A percentile compares a stretch with the other conserved stretches of the same genome.
phyloP scores from a whole-genome alignment of 2,113 vertebrate genomes.

The Gallinago paraguaiae region DNA sequence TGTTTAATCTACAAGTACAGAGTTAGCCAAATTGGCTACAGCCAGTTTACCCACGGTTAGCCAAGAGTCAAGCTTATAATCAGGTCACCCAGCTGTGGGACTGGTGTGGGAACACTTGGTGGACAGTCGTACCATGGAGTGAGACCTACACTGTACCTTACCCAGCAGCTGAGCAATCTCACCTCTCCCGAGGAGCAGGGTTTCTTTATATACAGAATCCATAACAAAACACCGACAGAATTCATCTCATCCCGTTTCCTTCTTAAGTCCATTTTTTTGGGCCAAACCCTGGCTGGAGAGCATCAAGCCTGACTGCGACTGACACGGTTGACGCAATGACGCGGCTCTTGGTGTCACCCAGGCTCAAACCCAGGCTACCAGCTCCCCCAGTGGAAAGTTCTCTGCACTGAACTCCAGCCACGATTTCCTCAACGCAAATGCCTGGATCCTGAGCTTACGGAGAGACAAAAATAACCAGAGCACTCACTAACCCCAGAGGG shows the following conservation, averaged over 20 bases:
- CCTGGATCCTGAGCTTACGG: neutral
- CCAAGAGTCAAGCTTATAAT: neutral
- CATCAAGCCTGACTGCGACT: neutral
- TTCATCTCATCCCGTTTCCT: neutral
- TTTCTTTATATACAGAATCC: neutral
- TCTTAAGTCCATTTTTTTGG: neutral
- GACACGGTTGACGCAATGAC: neutral
- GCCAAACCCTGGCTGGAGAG: neutral
- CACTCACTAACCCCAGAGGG: slow-evolving; percentile 38
- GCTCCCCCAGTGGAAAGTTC: slow-evolving; percentile 46
- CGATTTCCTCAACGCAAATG: neutral
- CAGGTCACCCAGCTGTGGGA: neutral
- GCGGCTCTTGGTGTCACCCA: neutral
- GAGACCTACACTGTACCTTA: neutral
- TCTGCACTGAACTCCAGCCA: neutral
- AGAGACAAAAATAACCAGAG: slow-evolving; percentile 53
- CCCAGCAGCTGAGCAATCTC: neutral
- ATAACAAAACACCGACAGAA: neutral
- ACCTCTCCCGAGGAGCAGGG: neutral
- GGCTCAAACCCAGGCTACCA: slow-evolving; percentile 13
- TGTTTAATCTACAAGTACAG: neutral
- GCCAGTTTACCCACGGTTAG: neutral
- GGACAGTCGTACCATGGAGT: neutral
- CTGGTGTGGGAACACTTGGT: neutral
- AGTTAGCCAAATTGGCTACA: neutral